These are phyloP conservation scores for Spatula clypeata DNA, from an alignment of 2,797 vertebrate genomes.

Conservation along the genomic window DNA sequence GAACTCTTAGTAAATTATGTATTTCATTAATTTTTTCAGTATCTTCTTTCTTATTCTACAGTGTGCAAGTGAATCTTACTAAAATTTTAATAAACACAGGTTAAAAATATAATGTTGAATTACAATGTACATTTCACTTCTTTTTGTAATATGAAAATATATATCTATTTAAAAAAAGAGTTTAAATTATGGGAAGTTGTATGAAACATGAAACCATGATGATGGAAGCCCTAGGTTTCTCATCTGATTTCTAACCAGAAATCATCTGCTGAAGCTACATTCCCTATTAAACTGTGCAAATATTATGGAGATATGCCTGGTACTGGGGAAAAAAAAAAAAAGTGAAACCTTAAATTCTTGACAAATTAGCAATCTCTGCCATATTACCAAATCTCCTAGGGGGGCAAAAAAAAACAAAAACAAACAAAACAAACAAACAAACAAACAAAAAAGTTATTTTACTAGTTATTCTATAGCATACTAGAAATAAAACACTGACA, in stretches of 20 bases:
- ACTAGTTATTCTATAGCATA: neutral
- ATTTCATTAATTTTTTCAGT: too few species aligned
- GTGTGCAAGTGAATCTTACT: neutral
- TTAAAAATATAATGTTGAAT: neutral
- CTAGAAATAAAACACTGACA: neutral
- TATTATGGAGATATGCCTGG: neutral
- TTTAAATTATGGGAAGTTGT: neutral
- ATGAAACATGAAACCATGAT: neutral
- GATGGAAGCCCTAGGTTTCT: neutral
- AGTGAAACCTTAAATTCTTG: neutral
- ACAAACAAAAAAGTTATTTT: neutral
- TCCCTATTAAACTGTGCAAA: neutral
- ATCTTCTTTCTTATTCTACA: neutral
- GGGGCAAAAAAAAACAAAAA: too few species aligned
- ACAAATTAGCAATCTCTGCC: neutral
- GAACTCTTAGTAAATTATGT: neutral
- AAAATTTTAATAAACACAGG: neutral
- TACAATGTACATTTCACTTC: neutral
- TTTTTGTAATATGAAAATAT: neutral
- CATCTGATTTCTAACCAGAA: neutral
- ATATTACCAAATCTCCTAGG: neutral
- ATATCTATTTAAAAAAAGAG: neutral
- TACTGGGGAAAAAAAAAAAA: neutral
- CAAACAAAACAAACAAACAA: too few species aligned
- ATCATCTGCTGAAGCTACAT: neutral